Conservation (phyloP, 2,888 invertebrate species). For the Orchestes rusci region DNA sequence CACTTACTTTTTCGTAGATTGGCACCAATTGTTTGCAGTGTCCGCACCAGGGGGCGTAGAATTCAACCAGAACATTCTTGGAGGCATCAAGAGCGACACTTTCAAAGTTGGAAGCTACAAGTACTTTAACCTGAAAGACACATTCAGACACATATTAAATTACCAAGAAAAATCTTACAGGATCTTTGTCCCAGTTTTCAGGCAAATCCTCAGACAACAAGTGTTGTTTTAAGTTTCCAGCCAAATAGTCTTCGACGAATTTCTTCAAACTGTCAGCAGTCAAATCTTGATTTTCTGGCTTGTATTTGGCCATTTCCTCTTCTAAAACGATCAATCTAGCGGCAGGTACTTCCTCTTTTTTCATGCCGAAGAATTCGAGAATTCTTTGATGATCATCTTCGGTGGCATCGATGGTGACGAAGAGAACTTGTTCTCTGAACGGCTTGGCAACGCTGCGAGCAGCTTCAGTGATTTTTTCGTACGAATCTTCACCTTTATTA, state of each 20-base stretch:
- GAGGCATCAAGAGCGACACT: conserved; percentile 78
- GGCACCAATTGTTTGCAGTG: conserved; percentile 98
- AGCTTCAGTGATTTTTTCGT: conserved; percentile 65
- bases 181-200: conserved; percentile 92
- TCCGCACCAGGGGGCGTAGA: conserved; percentile 99
- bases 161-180: conserved; percentile 55
- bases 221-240: conserved; percentile 91
- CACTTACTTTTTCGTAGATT: conserved; percentile 76
- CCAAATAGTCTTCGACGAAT: conserved; percentile 86
- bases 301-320: conserved; percentile 97
- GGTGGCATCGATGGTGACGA: conserved; percentile 92
- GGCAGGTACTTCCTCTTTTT: conserved; percentile 84
- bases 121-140: conserved; percentile 56
- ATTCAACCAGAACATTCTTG: conserved; percentile 96
- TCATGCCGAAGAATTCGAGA: conserved; percentile 94
- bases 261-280: conserved; percentile 59
- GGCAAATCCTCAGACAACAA: conserved; percentile 90
- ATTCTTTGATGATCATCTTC: conserved; percentile 95
- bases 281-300: conserved; percentile 72
- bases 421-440: conserved; percentile 87
- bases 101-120: conserved; percentile 95
- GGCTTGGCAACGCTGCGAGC: conserved; percentile 79
- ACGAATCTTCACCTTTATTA: conserved; percentile 58
- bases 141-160: neutral
- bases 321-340: conserved; percentile 90